Conservation (phyloP, 2,797 vertebrate genomes). For the Psittacula derbiana region DNA sequence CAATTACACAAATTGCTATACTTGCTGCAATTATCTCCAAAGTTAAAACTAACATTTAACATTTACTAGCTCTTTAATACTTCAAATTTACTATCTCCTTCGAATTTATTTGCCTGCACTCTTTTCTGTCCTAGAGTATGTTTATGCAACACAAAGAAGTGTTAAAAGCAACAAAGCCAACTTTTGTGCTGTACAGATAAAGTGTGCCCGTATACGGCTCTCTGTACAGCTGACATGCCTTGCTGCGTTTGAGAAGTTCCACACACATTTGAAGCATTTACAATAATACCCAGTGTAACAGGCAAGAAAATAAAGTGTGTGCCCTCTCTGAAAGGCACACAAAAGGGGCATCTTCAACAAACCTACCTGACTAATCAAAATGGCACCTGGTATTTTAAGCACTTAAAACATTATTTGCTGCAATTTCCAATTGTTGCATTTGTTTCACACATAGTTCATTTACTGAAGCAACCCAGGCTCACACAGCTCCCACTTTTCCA, state of each 20-base stretch:
- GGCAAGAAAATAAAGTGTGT: background rate
- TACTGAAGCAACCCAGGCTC: background rate
- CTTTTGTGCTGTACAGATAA: background rate
- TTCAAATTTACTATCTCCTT: background rate
- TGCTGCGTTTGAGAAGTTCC: background rate
- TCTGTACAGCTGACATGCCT: background rate
- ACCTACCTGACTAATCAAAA: background rate
- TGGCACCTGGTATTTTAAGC: background rate
- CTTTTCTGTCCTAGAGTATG: background rate
- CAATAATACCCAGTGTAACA: background rate
- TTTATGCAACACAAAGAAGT: background rate
- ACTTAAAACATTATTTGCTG: background rate
- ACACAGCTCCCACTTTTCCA: background rate
- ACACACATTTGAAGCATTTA: background rate
- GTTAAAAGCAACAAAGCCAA: background rate
- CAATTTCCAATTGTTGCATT: background rate
- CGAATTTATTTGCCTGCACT: background rate
- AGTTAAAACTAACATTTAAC: background rate
- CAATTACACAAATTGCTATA: background rate
- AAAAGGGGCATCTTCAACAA: background rate
- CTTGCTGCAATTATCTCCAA: background rate
- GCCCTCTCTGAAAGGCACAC: background rate
- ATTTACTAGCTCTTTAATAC: background rate
- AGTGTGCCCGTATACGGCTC: background rate
- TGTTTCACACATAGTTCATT: background rate